These are phyloP conservation scores for Enteromius paludinosus DNA, from an alignment of 2,797 vertebrate species.

Conservation along the genomic window DNA sequence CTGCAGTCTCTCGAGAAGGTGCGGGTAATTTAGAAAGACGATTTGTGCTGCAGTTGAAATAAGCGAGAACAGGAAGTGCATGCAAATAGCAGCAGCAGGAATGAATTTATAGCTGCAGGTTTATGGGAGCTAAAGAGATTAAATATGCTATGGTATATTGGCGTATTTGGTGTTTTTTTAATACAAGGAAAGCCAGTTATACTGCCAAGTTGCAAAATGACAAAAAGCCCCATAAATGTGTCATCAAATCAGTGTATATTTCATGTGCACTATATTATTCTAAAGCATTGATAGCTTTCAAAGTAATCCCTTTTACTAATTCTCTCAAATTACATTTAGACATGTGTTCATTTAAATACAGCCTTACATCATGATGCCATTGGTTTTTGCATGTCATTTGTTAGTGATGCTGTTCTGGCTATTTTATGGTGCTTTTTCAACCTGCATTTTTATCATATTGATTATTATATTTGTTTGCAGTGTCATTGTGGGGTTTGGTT, in stretches of 20 bases:
- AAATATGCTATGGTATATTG: conserved; percentile 9
- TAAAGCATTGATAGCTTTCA: not conserved
- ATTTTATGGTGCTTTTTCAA: not conserved
- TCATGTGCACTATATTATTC: not conserved
- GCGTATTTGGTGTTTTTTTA: not conserved
- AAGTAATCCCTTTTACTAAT: not conserved
- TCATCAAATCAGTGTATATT: not conserved
- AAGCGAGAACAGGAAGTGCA: not conserved
- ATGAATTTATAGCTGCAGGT: not conserved
- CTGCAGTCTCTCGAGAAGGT: not conserved
- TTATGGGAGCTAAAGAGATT: not conserved
- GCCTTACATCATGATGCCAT: not conserved
- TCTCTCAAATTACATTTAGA: not conserved
- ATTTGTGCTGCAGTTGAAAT: conserved; percentile 5
- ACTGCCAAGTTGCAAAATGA: not conserved
- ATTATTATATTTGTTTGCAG: too few relatives aligned
- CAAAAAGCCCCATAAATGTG: not conserved
- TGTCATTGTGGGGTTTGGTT: too few relatives aligned
- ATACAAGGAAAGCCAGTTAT: not conserved
- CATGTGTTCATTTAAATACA: not conserved
- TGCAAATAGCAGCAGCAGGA: not conserved
- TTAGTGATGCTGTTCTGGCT: not conserved
- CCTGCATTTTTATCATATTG: too few relatives aligned
- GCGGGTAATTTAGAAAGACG: not conserved
- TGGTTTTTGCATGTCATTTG: not conserved